phyloP scores from a whole-genome alignment of 1,140 invertebrate genomes.

The Drosophila malerkotliana region DNA sequence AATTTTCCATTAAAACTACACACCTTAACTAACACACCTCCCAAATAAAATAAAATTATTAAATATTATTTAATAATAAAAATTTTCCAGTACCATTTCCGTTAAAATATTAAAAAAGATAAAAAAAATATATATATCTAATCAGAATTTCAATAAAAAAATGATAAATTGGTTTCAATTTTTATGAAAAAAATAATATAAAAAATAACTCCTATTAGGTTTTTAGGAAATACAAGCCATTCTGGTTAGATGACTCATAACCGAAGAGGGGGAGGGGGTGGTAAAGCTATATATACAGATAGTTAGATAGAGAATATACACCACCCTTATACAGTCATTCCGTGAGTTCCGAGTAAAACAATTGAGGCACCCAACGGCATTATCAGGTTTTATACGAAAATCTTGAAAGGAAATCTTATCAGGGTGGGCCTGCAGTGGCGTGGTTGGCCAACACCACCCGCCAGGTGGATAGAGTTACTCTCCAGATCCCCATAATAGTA shows the following conservation, averaged over 20 bases:
- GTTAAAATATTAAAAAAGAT: background rate
- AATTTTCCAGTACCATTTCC: constrained; percentile 14
- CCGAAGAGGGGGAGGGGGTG: no score
- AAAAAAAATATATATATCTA: constrained; percentile 19
- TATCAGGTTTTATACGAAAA: constrained; percentile 57
- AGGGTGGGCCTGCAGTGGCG: background rate
- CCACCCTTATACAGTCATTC: background rate
- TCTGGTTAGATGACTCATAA: no score
- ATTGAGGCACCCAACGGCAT: constrained; percentile 24
- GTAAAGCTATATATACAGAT: no score
- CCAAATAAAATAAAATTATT: no score
- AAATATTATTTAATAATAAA: no score
- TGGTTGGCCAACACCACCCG: background rate
- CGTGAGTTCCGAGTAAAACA: constrained; percentile 34
- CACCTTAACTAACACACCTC: no score
- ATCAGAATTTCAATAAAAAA: constrained; percentile 15
- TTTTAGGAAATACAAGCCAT: no score
- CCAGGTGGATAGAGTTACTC: no score
- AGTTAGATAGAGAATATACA: background rate
- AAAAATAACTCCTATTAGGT: no score
- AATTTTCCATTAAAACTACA: background rate
- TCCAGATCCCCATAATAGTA: no score
- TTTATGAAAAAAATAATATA: background rate
- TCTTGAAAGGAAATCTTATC: constrained; percentile 54
- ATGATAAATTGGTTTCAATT: constrained; percentile 15